Percentiles rank a stretch among this genome's conserved stretches.
Conservation (phyloP, 2,888 invertebrate species). For the Phrixothrix hirtus region DNA sequence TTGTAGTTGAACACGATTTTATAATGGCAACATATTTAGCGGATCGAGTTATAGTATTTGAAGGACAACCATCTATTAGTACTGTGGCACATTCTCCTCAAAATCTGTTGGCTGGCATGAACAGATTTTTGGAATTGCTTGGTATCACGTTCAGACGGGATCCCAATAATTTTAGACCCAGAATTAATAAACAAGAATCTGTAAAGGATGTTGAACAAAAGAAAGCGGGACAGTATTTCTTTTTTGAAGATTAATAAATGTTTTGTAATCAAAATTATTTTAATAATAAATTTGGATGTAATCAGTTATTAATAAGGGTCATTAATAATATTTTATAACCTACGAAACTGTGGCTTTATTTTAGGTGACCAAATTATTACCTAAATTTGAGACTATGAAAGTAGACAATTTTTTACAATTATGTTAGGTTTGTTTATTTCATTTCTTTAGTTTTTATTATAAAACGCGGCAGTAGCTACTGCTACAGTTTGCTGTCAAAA, state of each 20-base stretch:
- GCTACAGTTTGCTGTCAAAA: too few relatives aligned
- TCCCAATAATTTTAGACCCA: conserved; percentile 97
- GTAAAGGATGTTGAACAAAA: conserved; percentile 99
- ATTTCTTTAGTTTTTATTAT: too few relatives aligned
- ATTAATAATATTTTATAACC: conserved; percentile 3
- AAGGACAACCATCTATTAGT: conserved; percentile 87
- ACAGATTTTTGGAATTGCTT: conserved; percentile 90
- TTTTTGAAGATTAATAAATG: conserved; percentile 83
- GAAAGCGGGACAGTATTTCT: conserved; percentile 96
- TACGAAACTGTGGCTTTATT: too few relatives aligned
- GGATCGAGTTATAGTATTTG: conserved; percentile 98
- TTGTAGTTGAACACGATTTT: conserved; percentile 99
- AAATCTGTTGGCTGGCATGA: conserved; percentile 96
- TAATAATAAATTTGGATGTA: too few relatives aligned
- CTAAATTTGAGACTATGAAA: too few relatives aligned
- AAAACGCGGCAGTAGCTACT: too few relatives aligned
- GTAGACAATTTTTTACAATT: too few relatives aligned
- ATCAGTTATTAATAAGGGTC: conserved; percentile 1
- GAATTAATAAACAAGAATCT: conserved; percentile 95
- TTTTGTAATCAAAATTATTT: background rate
- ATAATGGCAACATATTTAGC: conserved; percentile 99
- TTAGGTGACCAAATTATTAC: too few relatives aligned
- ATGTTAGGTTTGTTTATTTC: too few relatives aligned
- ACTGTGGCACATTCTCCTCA: conserved; percentile 92
- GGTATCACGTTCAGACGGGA: conserved; percentile 98